phyloP scores from a whole-genome alignment of 23 tunicate genomes.

The Trididemnum clinides region DNA sequence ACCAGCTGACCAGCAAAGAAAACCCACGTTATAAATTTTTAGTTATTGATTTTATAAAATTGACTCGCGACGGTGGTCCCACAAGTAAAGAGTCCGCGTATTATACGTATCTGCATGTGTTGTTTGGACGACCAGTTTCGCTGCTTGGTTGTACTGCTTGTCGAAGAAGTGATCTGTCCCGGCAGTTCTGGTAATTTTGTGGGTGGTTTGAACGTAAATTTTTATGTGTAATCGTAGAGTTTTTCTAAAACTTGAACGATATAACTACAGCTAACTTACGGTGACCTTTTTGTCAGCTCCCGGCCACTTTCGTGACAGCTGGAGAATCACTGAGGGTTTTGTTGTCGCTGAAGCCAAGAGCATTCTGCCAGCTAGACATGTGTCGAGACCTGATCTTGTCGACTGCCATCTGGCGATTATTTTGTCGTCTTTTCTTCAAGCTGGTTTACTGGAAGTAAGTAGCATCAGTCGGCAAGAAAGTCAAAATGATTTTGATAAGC shows the following conservation, averaged over 20 bases:
- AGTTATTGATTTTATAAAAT: not conserved
- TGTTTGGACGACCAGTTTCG: no score
- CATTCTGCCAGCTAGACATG: constrained; percentile 39
- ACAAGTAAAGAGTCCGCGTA: no score
- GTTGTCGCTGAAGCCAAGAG: constrained; percentile 79
- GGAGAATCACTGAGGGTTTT: constrained; percentile 73
- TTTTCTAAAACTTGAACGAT: not conserved
- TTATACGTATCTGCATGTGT: no score
- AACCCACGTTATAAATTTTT: not conserved
- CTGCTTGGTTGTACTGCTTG: no score
- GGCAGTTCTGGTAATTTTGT: no score
- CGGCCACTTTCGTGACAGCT: constrained; percentile 71
- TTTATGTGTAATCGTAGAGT: no score
- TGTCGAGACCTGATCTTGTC: constrained; percentile 69
- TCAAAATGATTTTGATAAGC: not conserved
- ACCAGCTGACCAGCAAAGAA: not conserved
- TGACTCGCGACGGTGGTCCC: no score
- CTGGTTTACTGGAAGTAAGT: constrained; percentile 52
- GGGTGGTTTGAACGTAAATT: no score
- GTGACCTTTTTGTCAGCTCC: constrained; percentile 64
- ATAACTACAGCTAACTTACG: not conserved
- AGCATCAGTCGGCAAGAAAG: not conserved
- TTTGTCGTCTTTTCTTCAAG: constrained; percentile 58
- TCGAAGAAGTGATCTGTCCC: no score
- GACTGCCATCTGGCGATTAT: constrained; percentile 76